A percentile compares a stretch with the other conserved stretches of the same genome.
Conservation (phyloP, 2,113 vertebrate species). For the Nyctereutes procyonoides region DNA sequence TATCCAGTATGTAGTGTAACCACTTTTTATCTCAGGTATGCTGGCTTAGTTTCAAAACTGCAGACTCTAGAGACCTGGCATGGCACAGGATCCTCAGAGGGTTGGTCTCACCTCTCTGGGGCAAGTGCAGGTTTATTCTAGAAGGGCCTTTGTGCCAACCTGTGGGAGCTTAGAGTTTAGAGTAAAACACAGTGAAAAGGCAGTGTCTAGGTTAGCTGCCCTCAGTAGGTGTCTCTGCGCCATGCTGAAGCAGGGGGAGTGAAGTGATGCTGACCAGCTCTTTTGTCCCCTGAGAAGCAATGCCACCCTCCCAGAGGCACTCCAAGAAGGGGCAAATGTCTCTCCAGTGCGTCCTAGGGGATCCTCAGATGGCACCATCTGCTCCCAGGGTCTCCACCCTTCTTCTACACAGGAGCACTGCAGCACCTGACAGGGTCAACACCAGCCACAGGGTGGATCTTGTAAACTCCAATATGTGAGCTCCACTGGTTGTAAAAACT, state of each 20-base stretch:
- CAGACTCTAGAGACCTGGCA: neutral
- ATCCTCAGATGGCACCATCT: neutral
- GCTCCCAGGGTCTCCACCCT: neutral
- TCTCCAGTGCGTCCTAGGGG: neutral
- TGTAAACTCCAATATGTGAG: neutral
- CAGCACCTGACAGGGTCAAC: neutral
- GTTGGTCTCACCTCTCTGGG: neutral
- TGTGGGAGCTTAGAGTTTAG: neutral
- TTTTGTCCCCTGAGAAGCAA: neutral
- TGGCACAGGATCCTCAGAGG: neutral
- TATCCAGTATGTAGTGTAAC: neutral
- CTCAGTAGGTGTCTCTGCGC: neutral
- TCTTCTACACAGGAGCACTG: neutral
- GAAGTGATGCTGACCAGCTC: neutral
- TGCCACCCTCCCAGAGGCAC: neutral
- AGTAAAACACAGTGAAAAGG: neutral
- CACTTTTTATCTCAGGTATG: neutral
- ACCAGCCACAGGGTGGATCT: neutral
- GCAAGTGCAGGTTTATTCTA: neutral
- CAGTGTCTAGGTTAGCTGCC: neutral
- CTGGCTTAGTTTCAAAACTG: neutral
- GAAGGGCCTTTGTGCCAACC: neutral
- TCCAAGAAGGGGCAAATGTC: neutral
- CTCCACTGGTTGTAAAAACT: neutral
- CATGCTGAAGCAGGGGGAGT: neutral